phyloP scores from a whole-genome alignment of 2,888 invertebrate genomes.

The Rhodophaea formosa region DNA sequence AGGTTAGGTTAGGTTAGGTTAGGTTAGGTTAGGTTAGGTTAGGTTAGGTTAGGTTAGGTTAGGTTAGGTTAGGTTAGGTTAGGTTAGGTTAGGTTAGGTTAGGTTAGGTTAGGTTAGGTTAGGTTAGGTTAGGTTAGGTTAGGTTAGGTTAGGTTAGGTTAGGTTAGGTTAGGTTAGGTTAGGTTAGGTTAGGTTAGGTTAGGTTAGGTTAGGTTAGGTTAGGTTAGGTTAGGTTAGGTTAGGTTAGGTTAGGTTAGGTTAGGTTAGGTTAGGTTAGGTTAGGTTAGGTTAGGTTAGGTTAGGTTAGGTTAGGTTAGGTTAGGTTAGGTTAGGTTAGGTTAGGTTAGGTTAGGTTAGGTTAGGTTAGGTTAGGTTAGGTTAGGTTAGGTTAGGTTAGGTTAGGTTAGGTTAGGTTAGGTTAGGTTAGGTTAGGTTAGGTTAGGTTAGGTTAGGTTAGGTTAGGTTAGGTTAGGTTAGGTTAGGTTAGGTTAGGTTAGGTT shows the following conservation, averaged over 20 bases:
- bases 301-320: no score
- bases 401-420: neutral
- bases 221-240: slow-evolving; percentile 15
- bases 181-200: slow-evolving; percentile 20
- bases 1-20: slow-evolving; percentile 19
- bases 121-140: slow-evolving; percentile 19
- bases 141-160: slow-evolving; percentile 20
- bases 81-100: slow-evolving; percentile 14
- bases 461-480: slow-evolving; percentile 3
- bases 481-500: no score
- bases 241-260: slow-evolving; percentile 4
- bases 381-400: no score
- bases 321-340: neutral
- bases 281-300: neutral
- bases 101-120: slow-evolving; percentile 13
- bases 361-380: neutral
- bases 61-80: slow-evolving; percentile 1
- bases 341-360: no score
- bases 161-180: slow-evolving; percentile 17
- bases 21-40: neutral
- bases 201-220: slow-evolving; percentile 15
- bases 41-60: neutral
- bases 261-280: slow-evolving; percentile 4
- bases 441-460: slow-evolving; percentile 16
- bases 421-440: slow-evolving; percentile 16